A percentile compares a stretch with the other conserved stretches of the same genome.
Conservation (phyloP, 2,888 invertebrate genomes). For the Luffia ferchaultella region DNA sequence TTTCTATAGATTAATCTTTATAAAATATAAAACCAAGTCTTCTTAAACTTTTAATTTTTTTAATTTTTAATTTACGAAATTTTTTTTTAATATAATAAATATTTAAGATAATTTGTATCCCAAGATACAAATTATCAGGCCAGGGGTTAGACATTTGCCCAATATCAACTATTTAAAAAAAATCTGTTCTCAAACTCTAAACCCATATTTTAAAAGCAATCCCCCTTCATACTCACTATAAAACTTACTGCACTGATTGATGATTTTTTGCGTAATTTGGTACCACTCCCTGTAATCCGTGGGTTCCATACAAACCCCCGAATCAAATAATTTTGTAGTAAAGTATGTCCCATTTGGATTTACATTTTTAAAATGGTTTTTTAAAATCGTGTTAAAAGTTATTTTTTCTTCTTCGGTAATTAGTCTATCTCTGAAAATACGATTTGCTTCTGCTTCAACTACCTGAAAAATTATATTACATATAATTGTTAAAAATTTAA, state of each 20-base stretch:
- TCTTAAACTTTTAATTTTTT: too few species aligned
- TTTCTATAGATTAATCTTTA: too few species aligned
- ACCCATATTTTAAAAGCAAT: background rate
- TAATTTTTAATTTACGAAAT: too few species aligned
- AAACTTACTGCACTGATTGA: conserved; percentile 71
- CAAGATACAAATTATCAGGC: too few species aligned
- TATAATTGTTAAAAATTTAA: conserved; percentile 16
- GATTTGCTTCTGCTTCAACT: conserved; percentile 76
- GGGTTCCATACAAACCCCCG: conserved; percentile 45
- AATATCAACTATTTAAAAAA: too few species aligned
- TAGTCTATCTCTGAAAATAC: conserved; percentile 80
- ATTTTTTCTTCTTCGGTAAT: conserved; percentile 70
- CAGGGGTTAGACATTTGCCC: too few species aligned
- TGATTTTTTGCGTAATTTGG: conserved; percentile 67
- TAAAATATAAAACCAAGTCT: too few species aligned
- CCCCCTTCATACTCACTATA: conserved; percentile 6
- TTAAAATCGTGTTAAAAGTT: conserved; percentile 71
- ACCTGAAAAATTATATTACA: conserved; percentile 50
- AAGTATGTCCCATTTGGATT: conserved; percentile 31
- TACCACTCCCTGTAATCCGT: conserved; percentile 69
- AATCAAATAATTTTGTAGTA: conserved; percentile 30
- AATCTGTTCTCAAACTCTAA: too few species aligned
- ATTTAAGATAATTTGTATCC: too few species aligned
- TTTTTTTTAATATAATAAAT: too few species aligned
- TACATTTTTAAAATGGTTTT: conserved; percentile 38